A percentile compares a stretch with the other conserved stretches of the same genome.
Conservation (phyloP, 2,888 invertebrate species). For the Hirudinaria manillensis region DNA sequence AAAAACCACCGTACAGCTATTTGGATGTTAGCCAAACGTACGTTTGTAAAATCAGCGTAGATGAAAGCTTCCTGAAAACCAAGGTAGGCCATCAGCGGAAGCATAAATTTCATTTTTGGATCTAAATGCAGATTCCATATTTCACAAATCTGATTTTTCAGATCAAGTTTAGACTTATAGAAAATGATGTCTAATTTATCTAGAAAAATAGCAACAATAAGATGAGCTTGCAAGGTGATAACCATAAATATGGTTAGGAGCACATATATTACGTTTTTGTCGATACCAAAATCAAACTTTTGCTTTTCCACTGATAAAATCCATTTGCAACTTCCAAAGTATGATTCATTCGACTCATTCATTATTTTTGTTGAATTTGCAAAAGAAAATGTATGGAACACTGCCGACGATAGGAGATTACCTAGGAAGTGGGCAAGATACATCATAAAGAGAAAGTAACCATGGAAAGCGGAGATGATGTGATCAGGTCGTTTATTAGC, state of each 20-base stretch:
- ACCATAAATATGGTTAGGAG: slow-evolving; percentile 43
- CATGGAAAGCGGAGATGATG: slow-evolving; percentile 47
- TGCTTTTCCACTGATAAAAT: background rate
- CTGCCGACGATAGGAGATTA: slow-evolving; percentile 47
- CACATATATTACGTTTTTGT: slow-evolving; percentile 39
- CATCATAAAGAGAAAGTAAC: slow-evolving; percentile 46
- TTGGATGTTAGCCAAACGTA: background rate
- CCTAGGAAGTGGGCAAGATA: slow-evolving; percentile 45
- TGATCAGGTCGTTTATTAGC: slow-evolving; percentile 42
- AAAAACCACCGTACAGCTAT: background rate
- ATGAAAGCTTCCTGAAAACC: slow-evolving; percentile 46
- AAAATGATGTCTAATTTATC: slow-evolving; percentile 43
- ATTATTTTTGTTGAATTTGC: background rate
- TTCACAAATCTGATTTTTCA: slow-evolving; percentile 34
- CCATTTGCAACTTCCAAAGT: background rate
- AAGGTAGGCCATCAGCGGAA: slow-evolving; percentile 45
- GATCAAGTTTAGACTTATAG: slow-evolving; percentile 34
- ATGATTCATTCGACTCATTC: background rate
- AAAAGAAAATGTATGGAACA: slow-evolving; percentile 38
- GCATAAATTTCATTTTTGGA: slow-evolving; percentile 43
- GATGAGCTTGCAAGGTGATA: slow-evolving; percentile 42
- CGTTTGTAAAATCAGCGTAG: slow-evolving; percentile 44
- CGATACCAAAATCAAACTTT: slow-evolving; percentile 23
- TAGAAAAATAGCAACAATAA: slow-evolving; percentile 43
- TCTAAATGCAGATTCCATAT: slow-evolving; percentile 43